Conservation (phyloP, 2,888 invertebrate species). For the Alloscopus bannaensis region DNA sequence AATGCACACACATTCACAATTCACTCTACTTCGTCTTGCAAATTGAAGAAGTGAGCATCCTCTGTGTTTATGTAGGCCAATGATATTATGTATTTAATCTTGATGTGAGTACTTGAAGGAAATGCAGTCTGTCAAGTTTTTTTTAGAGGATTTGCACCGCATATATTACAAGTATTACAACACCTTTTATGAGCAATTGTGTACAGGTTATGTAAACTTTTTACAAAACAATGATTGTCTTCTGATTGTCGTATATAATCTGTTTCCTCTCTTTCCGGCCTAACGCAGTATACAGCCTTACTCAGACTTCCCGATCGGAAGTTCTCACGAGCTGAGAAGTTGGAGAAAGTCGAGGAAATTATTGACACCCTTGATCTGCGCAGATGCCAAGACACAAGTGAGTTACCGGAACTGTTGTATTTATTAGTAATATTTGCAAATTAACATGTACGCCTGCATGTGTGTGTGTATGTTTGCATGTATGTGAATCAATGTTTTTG, state of each 20-base stretch:
- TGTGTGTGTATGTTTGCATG: too few relatives aligned
- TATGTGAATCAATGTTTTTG: neutral
- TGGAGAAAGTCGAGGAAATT: slow-evolving; percentile 86
- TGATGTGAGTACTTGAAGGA: too few relatives aligned
- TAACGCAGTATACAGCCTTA: slow-evolving; percentile 81
- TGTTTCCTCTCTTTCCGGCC: slow-evolving; percentile 72
- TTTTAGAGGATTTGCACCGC: neutral
- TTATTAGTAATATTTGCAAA: slow-evolving; percentile 1
- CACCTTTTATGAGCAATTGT: too few relatives aligned
- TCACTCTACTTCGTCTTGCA: too few relatives aligned
- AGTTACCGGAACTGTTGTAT: slow-evolving; percentile 74
- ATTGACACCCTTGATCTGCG: slow-evolving; percentile 85
- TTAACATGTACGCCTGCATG: too few relatives aligned
- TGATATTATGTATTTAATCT: too few relatives aligned
- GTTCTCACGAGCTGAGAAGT: slow-evolving; percentile 83
- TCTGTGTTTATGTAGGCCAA: too few relatives aligned
- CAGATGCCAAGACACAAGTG: slow-evolving; percentile 85
- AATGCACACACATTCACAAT: too few relatives aligned
- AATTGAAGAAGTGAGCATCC: too few relatives aligned
- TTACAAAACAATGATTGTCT: neutral
- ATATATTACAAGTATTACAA: too few relatives aligned
- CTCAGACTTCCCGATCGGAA: slow-evolving; percentile 83
- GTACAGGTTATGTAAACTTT: slow-evolving; percentile 8
- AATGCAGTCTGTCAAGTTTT: neutral
- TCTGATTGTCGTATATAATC: slow-evolving; percentile 8